Percentiles rank a stretch among this genome's conserved stretches.
Evolutionary conservation across 23 tunicate species (phyloP).

Genomic region (Trididemnum nubilum): DNA sequence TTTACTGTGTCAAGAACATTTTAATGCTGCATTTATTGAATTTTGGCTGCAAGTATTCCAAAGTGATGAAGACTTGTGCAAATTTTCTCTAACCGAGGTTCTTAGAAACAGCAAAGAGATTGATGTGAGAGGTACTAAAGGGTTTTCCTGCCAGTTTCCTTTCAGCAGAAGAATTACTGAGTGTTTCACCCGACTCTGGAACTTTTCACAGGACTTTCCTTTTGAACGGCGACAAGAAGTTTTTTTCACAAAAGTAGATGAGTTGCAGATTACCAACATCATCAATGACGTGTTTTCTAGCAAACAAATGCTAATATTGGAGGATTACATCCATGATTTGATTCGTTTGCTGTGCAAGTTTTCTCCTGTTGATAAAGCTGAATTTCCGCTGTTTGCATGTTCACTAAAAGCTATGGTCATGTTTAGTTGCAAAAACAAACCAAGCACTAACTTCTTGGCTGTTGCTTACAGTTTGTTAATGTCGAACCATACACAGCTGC

Average conservation of each 20-base stretch:
- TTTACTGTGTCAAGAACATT: conserved; percentile 14
- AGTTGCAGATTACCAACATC: background rate
- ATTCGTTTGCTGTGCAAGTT: conserved; percentile 19
- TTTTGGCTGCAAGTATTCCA: background rate
- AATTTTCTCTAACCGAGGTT: background rate
- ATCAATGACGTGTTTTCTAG: background rate
- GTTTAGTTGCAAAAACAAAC: background rate
- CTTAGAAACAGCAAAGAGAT: conserved; percentile 18
- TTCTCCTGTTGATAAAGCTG: background rate
- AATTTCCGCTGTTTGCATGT: background rate
- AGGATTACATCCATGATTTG: conserved; percentile 4
- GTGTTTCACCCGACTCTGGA: conserved; percentile 23
- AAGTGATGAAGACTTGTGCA: background rate
- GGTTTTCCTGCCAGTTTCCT: conserved; percentile 42
- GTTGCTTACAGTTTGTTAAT: background rate
- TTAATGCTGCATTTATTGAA: background rate
- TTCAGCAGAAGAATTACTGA: conserved; percentile 37
- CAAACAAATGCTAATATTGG: background rate
- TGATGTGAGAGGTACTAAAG: conserved; percentile 3
- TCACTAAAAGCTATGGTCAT: background rate
- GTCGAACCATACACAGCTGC: background rate
- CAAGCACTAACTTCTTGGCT: background rate
- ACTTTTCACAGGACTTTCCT: background rate
- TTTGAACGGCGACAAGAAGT: background rate
- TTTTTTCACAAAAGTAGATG: background rate